phyloP scores from a whole-genome alignment of 2,888 invertebrate species.

The Scaptomyza reducta region DNA sequence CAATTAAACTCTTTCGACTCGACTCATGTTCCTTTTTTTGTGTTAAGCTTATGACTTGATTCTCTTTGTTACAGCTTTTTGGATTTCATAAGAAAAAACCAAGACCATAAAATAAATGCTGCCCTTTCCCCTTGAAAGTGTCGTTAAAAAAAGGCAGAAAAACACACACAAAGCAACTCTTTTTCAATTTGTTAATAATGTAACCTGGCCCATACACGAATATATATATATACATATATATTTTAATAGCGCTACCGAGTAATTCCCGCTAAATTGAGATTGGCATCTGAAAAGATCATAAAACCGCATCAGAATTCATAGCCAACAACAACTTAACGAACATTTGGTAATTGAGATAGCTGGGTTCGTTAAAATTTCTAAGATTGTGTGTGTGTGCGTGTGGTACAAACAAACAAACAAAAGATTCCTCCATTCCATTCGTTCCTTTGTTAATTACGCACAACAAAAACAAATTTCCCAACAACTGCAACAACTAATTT shows the following conservation, averaged over 20 bases:
- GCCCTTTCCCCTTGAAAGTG: slow-evolving; percentile 52
- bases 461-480: slow-evolving; percentile 34
- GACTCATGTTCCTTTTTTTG: slow-evolving; percentile 48
- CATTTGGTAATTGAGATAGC: slow-evolving; percentile 50
- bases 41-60: slow-evolving; percentile 58
- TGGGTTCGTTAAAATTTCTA: slow-evolving; percentile 10
- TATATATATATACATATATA: slow-evolving; percentile 17
- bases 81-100: slow-evolving; percentile 42
- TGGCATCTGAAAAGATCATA: slow-evolving; percentile 50
- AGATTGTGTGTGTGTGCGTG: slow-evolving; percentile 40
- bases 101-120: slow-evolving; percentile 32
- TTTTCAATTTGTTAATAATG: slow-evolving; percentile 48
- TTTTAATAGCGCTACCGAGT: slow-evolving; percentile 63
- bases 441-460: slow-evolving; percentile 54
- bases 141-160: slow-evolving; percentile 64
- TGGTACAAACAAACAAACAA: slow-evolving; percentile 24
- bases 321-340: slow-evolving; percentile 5
- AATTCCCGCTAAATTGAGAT: slow-evolving; percentile 65
- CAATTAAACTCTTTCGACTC: slow-evolving; percentile 58
- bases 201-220: slow-evolving; percentile 69
- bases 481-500: slow-evolving; percentile 60
- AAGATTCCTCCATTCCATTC: slow-evolving; percentile 19
- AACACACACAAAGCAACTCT: slow-evolving; percentile 34
- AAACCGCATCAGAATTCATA: slow-evolving; percentile 25
- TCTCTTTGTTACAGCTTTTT: slow-evolving; percentile 39